These are phyloP conservation scores for Drosophila rubida DNA, from an alignment of 2,888 invertebrate genomes.

Conservation along the genomic window DNA sequence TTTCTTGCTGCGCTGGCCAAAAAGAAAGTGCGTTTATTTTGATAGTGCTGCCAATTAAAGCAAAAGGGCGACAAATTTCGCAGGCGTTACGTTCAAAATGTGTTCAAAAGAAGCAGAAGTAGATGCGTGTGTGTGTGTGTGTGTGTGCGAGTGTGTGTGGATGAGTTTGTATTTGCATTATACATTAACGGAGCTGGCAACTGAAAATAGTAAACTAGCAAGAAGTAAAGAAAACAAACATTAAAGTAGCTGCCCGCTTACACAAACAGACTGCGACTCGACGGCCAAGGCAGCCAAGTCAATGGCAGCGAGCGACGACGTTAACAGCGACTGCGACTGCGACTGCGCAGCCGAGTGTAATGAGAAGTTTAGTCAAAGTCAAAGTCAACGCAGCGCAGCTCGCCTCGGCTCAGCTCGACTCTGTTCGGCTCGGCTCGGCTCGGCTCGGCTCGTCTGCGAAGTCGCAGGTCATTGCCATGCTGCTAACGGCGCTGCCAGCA, in stretches of 20 bases:
- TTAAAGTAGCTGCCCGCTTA: conserved; percentile 58
- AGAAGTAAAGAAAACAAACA: conserved; percentile 76
- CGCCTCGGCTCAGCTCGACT: conserved; percentile 8
- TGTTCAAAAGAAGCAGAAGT: conserved; percentile 16
- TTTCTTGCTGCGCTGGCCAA: conserved; percentile 20
- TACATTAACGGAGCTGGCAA: conserved; percentile 68
- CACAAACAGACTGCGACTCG: conserved; percentile 24
- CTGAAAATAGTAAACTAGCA: conserved; percentile 39
- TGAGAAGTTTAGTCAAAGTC: conserved; percentile 68
- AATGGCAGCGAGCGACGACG: neutral
- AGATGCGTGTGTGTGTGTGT: neutral
- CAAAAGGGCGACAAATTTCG: conserved; percentile 58
- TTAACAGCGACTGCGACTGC: conserved; percentile 11
- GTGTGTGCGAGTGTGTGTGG: neutral
- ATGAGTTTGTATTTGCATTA: conserved; percentile 69
- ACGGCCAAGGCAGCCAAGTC: neutral
- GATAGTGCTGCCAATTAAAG: conserved; percentile 55
- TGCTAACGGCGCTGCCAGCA: conserved; percentile 55
- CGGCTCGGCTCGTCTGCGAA: conserved; percentile 52
- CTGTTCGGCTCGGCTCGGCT: too few species aligned
- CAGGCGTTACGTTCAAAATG: conserved; percentile 42
- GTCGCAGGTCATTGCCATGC: conserved; percentile 77
- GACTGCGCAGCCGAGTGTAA: conserved; percentile 53
- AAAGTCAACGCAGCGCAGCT: conserved; percentile 39
- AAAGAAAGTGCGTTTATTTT: conserved; percentile 53